These are phyloP conservation scores for Campopleginae sp. DNA, from an alignment of 2,888 invertebrate species.

Conservation along the genomic window DNA sequence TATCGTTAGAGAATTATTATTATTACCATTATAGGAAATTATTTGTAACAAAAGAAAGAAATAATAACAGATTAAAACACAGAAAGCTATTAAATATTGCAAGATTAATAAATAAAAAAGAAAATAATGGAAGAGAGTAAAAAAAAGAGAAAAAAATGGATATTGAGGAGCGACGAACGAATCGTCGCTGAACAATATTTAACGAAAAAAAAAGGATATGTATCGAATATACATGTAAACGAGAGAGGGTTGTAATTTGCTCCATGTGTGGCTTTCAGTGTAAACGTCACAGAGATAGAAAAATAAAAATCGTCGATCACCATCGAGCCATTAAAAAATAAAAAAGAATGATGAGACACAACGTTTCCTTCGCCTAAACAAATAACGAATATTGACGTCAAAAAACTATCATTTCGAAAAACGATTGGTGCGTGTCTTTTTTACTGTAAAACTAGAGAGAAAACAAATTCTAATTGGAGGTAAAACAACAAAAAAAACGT, in stretches of 20 bases:
- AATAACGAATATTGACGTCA: slow-evolving; percentile 48
- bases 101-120: slow-evolving; percentile 51
- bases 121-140: slow-evolving; percentile 28
- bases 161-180: slow-evolving; percentile 55
- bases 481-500: slow-evolving; percentile 16
- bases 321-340: slow-evolving; percentile 51
- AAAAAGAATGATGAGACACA: slow-evolving; percentile 31
- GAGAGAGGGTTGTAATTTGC: slow-evolving; percentile 63
- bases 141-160: background rate
- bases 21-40: slow-evolving; percentile 65
- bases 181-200: slow-evolving; percentile 62
- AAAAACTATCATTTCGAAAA: slow-evolving; percentile 42
- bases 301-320: slow-evolving; percentile 54
- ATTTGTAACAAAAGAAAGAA: slow-evolving; percentile 62
- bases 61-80: slow-evolving; percentile 47
- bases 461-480: background rate
- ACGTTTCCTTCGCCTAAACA: slow-evolving; percentile 47
- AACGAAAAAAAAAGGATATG: slow-evolving; percentile 48
- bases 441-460: slow-evolving; percentile 33
- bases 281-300: slow-evolving; percentile 66
- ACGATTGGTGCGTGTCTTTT: slow-evolving; percentile 56
- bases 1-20: slow-evolving; percentile 66
- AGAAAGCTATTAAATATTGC: slow-evolving; percentile 58
- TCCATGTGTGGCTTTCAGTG: slow-evolving; percentile 69
- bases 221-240: slow-evolving; percentile 69